Base-by-base conservation (phyloP, 1,140 invertebrate genomes). In the Muscidifurax raptorellus region DNA sequence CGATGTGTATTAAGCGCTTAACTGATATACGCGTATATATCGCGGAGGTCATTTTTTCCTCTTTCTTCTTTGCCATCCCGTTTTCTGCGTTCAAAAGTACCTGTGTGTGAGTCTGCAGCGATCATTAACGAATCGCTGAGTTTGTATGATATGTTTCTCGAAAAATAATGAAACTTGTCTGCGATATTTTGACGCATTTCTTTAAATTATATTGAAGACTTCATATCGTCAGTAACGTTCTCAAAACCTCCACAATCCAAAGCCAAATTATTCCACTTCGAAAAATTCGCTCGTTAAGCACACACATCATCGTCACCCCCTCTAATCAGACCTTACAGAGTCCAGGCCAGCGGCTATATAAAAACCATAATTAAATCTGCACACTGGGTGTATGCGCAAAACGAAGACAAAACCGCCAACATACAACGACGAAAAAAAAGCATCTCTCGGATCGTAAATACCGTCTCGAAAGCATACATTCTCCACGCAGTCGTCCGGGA, bases 311-410 rank as follows among this genome's bases (percentile, higher is more conserved):
- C 36, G 9, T 12, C 59, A 12, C 59, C 59, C n/a, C 59, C 12
- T 64, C 18, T 64, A 64, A 64, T 64, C 59, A 64, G 59, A 22
- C 59, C 18, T 1, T n/a, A 64, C 59, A 64, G n/a, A 64, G 7
- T 40, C 36, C 32, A 40, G 36, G 7, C 36, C 36, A 40, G 10
- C 36, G 0, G 7, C 36, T 9, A 64, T 9, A 64, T 12, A 64
- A 64, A 64, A 64, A 64, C 59, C 67, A 69, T 25, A 69, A 69
- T 69, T 69, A 69, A 69, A 69, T 69, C 67, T 15, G 25, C 25
- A 13, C 25, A 69, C 27, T 13, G 22, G 22, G 12, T 30, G 9
- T 25, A 13, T 30, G 67, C 27, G 3, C 67, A 69, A 13, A 30
- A 25, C 67, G 28, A 69, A 69, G 27, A 25, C 36, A 40, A 40